Percentiles rank a stretch among this genome's conserved stretches.
Evolutionary conservation across 2,888 invertebrate species (phyloP).

Genomic region (Patella depressa): DNA sequence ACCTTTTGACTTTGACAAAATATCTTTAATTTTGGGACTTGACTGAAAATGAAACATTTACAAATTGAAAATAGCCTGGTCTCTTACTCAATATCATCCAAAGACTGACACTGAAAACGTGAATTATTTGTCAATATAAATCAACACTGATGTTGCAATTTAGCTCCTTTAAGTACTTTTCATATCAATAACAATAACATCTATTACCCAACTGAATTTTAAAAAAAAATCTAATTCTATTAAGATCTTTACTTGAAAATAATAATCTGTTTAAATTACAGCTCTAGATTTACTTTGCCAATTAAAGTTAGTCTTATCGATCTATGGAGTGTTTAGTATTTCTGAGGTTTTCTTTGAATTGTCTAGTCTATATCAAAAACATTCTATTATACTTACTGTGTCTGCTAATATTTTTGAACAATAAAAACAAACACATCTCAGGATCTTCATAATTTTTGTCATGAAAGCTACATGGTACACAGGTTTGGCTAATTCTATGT

Average conservation of each 20-base stretch:
- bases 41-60: conserved; percentile 75
- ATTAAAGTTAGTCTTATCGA: too few relatives aligned
- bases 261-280: too few relatives aligned
- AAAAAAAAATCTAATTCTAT: too few relatives aligned
- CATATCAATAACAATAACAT: neutral
- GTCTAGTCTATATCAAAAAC: too few relatives aligned
- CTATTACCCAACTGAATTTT: neutral
- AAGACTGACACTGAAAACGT: neutral
- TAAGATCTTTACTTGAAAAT: too few relatives aligned
- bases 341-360: too few relatives aligned
- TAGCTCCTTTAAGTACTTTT: neutral
- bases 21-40: conserved; percentile 93
- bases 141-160: too few relatives aligned
- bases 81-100: neutral
- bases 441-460: conserved; percentile 94
- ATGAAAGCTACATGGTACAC: conserved; percentile 99
- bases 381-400: conserved; percentile 79
- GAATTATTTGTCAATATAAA: too few relatives aligned
- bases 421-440: conserved; percentile 99
- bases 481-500: conserved; percentile 97
- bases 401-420: conserved; percentile 97
- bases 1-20: conserved; percentile 95
- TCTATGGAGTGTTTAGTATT: too few relatives aligned
- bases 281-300: too few relatives aligned
- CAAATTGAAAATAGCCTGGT: conserved; percentile 26